These are phyloP conservation scores for Probosciger aterrimus DNA, from an alignment of 2,113 vertebrate species.

Conservation along the genomic window DNA sequence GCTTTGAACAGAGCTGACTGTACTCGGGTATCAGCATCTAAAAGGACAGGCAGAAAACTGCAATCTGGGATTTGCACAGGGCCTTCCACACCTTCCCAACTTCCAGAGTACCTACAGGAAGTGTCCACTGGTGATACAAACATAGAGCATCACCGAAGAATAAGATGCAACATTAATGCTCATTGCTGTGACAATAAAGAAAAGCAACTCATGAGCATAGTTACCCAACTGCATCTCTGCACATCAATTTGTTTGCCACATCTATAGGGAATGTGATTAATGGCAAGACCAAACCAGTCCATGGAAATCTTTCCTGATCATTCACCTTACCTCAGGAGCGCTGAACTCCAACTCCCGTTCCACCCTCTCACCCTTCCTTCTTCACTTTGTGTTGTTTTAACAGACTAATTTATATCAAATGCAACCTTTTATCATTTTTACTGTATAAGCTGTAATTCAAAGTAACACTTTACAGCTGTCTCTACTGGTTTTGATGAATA, in stretches of 20 bases:
- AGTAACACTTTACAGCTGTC: not conserved
- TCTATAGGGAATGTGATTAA: not conserved
- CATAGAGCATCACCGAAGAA: not conserved
- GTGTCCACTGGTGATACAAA: not conserved
- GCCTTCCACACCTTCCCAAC: not conserved
- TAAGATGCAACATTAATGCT: not conserved
- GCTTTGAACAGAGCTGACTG: not conserved
- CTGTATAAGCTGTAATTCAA: not conserved
- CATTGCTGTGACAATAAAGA: not conserved
- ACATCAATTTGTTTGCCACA: not conserved
- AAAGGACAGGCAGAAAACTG: not conserved
- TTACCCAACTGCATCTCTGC: not conserved
- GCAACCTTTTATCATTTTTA: not conserved
- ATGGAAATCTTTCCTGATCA: not conserved
- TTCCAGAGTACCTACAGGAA: not conserved
- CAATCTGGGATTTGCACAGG: not conserved
- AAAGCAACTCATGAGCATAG: not conserved
- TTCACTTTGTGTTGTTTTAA: not conserved
- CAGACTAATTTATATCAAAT: not conserved
- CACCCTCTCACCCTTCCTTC: not conserved
- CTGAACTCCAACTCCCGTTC: not conserved
- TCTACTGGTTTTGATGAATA: not conserved
- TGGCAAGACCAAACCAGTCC: not conserved
- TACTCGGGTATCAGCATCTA: not conserved
- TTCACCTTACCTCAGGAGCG: not conserved